A percentile compares a stretch with the other conserved stretches of the same genome.
Conservation (phyloP, 2,888 invertebrate species). For the Cheilosia vernalis region DNA sequence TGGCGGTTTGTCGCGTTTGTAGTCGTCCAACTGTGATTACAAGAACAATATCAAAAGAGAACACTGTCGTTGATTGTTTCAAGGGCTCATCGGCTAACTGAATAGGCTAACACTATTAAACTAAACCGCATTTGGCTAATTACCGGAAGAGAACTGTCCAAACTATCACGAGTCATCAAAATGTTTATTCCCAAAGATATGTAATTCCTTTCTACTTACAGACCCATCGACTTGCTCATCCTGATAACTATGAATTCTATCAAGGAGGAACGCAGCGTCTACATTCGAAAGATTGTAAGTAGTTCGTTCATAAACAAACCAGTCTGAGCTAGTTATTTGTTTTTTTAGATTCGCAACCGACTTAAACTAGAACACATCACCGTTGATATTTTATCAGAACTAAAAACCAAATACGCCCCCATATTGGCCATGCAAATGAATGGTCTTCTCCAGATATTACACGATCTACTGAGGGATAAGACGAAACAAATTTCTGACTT, state of each 20-base stretch:
- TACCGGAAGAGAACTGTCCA: no score
- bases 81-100: no score
- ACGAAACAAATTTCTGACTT: conserved; percentile 85
- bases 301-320: conserved; percentile 78
- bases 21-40: no score
- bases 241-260: conserved; percentile 87
- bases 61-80: no score
- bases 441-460: conserved; percentile 85
- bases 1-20: no score
- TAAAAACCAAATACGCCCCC: conserved; percentile 85
- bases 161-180: no score
- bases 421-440: conserved; percentile 85
- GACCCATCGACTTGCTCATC: conserved; percentile 88
- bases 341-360: conserved; percentile 83
- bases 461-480: conserved; percentile 85
- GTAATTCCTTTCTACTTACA: conserved; percentile 77
- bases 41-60: no score
- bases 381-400: conserved; percentile 85
- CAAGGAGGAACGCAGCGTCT: conserved; percentile 86
- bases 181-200: no score
- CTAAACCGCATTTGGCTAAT: no score
- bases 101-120: no score
- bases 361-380: conserved; percentile 86
- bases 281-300: conserved; percentile 86
- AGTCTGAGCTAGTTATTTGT: not conserved